Base-by-base conservation (phyloP, 1,140 invertebrate genomes). In the Hypothenemus hampei region DNA sequence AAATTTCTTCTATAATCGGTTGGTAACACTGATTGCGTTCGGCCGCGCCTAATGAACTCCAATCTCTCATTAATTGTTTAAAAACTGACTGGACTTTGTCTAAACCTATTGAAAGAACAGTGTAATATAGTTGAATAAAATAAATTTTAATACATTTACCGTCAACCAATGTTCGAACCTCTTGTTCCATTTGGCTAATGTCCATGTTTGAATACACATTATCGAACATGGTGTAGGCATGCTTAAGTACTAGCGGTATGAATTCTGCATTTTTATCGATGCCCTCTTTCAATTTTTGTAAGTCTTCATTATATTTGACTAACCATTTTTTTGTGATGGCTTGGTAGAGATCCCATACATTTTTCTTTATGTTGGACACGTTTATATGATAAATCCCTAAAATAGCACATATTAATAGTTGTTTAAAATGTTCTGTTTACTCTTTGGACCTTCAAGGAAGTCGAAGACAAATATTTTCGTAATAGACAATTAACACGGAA, bases 21-120 rank as follows among this genome's bases (percentile, higher is more conserved):
- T 84, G 78, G 72, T 98, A 98, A 69, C 92, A 97, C 16, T 89
- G 81, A 20, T 81, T 75, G 36, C 97, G 75, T 73, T 99, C 97
- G 2, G 77, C 70, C 3, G 78, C 78, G 0, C 96, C 96, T 49
- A 86, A 83, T 0, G 75, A 69, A 65, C 91, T 93, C 97, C 97
- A 99, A 73, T 99, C 97, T 18, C 97, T 75, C 4, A 93, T 89
- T 67, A 99, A 82, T 69, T 98, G 93, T 71, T 97, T 97, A 53
- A 99, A 76, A 3, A 93, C 92, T 20, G 89, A 88, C 69, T 93
- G 88, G 3, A 97, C 89, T 72, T 93, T 91, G 61, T 90, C 87
- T 65, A 88, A 81, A 68, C 52, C 51, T 55, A 10, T 10, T 33
- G 33, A n/a, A 13, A 16, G 7, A 37, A 37, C 11, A 37, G 35